A percentile compares a stretch with the other conserved stretches of the same genome.
These are phyloP conservation scores for Megalops cyprinoides DNA, from an alignment of 2,797 vertebrate genomes.

Conservation along the genomic window DNA sequence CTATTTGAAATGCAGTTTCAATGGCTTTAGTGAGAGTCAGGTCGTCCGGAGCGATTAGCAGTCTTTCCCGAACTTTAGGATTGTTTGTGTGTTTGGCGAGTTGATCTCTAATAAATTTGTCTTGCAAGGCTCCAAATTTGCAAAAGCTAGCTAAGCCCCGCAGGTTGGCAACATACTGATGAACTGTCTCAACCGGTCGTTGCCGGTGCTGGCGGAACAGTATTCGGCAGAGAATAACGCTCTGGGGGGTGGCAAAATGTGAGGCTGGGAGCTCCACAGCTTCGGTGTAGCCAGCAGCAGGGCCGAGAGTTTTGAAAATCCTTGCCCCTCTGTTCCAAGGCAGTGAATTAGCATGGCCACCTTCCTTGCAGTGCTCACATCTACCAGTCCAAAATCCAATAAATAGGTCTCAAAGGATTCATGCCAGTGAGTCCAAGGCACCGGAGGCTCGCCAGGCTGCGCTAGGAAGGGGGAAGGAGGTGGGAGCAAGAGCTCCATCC, in stretches of 20 bases:
- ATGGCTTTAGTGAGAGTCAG: background rate
- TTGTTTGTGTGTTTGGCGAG: background rate
- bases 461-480: slow-evolving; percentile 2
- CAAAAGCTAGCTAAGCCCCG: no score
- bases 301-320: background rate
- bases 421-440: slow-evolving; percentile 1
- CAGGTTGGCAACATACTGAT: no score
- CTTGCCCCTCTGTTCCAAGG: background rate
- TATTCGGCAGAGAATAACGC: background rate
- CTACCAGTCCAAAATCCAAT: background rate
- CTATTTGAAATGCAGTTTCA: background rate
- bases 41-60: background rate
- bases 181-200: background rate
- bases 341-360: background rate
- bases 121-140: no score
- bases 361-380: background rate
- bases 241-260: background rate
- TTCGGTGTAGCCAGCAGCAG: background rate
- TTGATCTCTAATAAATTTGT: no score
- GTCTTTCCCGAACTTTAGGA: background rate
- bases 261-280: background rate
- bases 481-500: slow-evolving; percentile 8
- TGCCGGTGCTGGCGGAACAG: background rate
- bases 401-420: slow-evolving; percentile 10
- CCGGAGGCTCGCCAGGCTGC: slow-evolving; percentile 13